Percentiles rank a stretch among this genome's conserved stretches.
These are phyloP conservation scores for Epizoanthus fatuus DNA, from an alignment of 92 coral and sea anemone species.

Conservation along the genomic window DNA sequence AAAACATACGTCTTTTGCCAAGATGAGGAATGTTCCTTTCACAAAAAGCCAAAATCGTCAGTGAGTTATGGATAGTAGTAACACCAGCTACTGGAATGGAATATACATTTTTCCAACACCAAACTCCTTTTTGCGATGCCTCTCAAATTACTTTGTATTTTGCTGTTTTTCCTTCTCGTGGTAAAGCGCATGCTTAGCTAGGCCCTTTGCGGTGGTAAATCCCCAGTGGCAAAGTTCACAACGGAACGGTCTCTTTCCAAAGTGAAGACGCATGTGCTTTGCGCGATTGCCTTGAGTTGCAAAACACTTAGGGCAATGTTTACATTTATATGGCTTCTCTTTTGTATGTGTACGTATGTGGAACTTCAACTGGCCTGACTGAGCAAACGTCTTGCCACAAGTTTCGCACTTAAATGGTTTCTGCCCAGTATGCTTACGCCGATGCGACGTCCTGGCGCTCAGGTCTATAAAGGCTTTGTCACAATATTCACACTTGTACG, in stretches of 20 bases:
- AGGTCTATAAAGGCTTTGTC: neutral
- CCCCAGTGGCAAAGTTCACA: constrained; percentile 13
- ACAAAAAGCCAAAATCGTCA: too few species aligned
- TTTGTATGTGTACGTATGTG: constrained; percentile 9
- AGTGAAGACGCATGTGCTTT: constrained; percentile 7
- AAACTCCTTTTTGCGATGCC: too few species aligned
- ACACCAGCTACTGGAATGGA: too few species aligned
- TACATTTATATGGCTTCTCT: neutral
- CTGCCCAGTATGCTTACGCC: constrained; percentile 13
- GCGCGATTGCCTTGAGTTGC: neutral
- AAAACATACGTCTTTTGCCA: too few species aligned
- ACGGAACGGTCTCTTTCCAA: constrained; percentile 19
- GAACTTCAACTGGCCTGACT: constrained; percentile 5
- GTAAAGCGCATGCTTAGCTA: neutral
- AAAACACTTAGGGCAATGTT: neutral
- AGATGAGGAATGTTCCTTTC: too few species aligned
- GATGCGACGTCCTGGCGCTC: neutral
- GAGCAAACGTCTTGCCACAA: neutral
- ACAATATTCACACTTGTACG: constrained; percentile 12
- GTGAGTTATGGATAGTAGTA: too few species aligned
- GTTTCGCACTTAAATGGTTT: constrained; percentile 11
- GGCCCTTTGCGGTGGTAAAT: neutral
- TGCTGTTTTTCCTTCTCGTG: neutral
- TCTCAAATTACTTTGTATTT: too few species aligned
- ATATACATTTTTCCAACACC: too few species aligned